phyloP scores from a whole-genome alignment of 35 echinoderm and acorn worm genomes.

The Holothuria glaberrima region DNA sequence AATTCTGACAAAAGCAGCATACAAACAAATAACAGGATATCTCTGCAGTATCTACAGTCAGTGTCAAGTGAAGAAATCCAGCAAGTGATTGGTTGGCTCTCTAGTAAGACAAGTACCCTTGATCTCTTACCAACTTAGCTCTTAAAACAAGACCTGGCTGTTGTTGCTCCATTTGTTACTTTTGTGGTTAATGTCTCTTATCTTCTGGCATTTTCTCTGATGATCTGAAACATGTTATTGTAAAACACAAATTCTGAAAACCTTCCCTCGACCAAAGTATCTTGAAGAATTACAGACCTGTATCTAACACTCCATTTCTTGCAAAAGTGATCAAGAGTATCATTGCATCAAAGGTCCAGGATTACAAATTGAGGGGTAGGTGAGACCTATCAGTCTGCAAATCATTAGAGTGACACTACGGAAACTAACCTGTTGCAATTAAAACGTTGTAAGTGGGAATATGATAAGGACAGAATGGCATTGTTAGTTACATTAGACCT shows the following conservation, averaged over 20 bases:
- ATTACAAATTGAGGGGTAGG: background rate
- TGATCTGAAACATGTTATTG: conserved; percentile 51
- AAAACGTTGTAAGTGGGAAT: background rate
- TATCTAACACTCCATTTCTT: conserved; percentile 47
- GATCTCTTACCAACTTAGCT: too few species aligned
- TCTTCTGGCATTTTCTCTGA: too few species aligned
- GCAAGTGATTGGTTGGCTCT: too few species aligned
- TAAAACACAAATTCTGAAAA: conserved; percentile 58
- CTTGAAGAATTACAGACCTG: conserved; percentile 62
- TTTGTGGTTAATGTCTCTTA: too few species aligned
- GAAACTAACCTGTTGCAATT: background rate
- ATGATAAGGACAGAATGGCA: background rate
- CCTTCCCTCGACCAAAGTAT: background rate
- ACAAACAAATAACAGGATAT: too few species aligned
- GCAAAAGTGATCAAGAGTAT: background rate
- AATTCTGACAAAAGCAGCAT: too few species aligned
- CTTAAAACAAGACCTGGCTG: too few species aligned
- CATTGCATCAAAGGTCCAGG: conserved; percentile 18
- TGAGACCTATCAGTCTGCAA: background rate
- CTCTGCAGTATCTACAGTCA: too few species aligned
- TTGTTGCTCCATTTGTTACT: too few species aligned
- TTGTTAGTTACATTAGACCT: background rate
- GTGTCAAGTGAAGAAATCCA: too few species aligned
- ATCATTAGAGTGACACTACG: background rate
- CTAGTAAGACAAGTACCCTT: conserved; percentile 41